Evolutionary conservation across 1,140 invertebrate genomes (phyloP), one percentile per base, ranked within the genome.

Genomic region (Halesus radiatus): DNA sequence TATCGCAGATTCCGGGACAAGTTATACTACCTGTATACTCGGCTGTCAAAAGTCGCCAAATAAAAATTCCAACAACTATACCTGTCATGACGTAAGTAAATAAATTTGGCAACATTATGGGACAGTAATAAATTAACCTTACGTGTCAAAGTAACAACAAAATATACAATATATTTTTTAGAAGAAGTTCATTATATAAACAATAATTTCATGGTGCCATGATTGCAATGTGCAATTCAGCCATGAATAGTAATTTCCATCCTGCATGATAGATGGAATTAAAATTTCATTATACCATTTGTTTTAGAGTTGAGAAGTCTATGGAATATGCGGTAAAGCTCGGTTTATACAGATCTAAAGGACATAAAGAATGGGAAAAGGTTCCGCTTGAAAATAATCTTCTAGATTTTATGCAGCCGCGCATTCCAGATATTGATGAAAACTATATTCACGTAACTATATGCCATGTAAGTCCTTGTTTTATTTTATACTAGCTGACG

Each of bases 21-120:
- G 91, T 96, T 74, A 85, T 92, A 5, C 89, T 92, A 18, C 92
- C 94, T 18, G 93, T 98, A 0, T 97, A 96, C 87, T 92, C 94
- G 83, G 94, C 95, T 3, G 84, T 98, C 0, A 95, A 95, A 86
- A 90, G 95, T 84, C 88, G 94, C 81, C 92, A 92, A 26, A 84
- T 92, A 4, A 87, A 88, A 50, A 66, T 87, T 1, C 83, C 82
- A 0, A 90, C 93, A 26, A 84, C 85, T 0, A 86, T 95, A 10
- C 88, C 86, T 8, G 81, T 91, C 54, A 84, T 92, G 76, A 85
- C 87, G 92, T 92, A 88, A 90, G 91, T 87, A 18, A 66, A 66
- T 26, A 66, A 26, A 16, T 66, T 26, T 66, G 8, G 37, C 37
- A 37, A 37, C 7, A 37, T 29, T 29, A 37, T 8, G 32, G 32